Conservation (phyloP, 2,797 vertebrate genomes). For the Clamator glandarius region DNA sequence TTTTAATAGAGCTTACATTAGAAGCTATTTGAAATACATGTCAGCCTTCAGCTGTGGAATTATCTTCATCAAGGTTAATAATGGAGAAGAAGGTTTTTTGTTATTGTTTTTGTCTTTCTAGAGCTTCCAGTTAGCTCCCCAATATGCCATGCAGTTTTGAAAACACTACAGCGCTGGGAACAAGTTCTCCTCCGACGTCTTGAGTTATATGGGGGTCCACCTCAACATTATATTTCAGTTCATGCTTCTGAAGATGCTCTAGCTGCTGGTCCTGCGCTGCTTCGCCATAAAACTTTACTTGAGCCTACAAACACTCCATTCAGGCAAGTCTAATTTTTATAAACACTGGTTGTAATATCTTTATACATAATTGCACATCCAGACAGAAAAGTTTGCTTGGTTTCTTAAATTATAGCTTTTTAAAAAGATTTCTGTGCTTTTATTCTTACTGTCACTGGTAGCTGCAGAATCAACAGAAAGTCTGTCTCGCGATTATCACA, state of each 20-base stretch:
- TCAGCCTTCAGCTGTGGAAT: neutral
- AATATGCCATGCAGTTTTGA: conserved; percentile 91
- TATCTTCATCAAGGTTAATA: neutral
- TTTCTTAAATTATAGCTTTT: neutral
- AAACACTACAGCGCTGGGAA: conserved; percentile 96
- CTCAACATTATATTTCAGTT: conserved; percentile 89
- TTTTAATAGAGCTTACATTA: neutral
- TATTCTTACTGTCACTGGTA: neutral
- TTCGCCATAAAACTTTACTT: conserved; percentile 93
- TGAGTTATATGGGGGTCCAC: conserved; percentile 93
- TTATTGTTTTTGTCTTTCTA: conserved; percentile 66
- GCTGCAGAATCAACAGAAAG: neutral
- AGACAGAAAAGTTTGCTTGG: neutral
- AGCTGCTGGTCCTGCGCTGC: conserved; percentile 90
- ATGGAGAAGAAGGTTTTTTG: neutral
- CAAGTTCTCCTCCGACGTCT: conserved; percentile 93
- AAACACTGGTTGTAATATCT: neutral
- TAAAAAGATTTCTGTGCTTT: neutral
- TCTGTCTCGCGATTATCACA: neutral
- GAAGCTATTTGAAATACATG: neutral
- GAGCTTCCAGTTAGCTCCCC: conserved; percentile 96
- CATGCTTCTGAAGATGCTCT: conserved; percentile 83
- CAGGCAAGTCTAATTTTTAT: conserved; percentile 76
- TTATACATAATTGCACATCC: neutral
- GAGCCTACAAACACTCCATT: conserved; percentile 97